Base-by-base conservation (phyloP, 2,113 vertebrate genomes). In the Galeopterus variegatus region DNA sequence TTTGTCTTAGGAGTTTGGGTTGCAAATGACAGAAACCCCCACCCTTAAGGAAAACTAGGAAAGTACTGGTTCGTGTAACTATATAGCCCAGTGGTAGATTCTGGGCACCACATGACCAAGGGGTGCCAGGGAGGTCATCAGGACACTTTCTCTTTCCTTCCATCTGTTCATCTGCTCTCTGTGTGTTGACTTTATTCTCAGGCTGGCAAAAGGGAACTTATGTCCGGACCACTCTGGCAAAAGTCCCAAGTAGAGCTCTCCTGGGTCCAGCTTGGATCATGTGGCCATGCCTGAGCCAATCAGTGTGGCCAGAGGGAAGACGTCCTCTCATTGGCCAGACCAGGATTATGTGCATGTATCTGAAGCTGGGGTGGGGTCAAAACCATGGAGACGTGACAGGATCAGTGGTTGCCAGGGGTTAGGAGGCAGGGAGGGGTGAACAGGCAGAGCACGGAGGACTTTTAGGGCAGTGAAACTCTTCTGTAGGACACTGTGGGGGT, bases 1-100 rank as follows among this genome's bases (percentile, higher is more conserved):
- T 21, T 13, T 76, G 26, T 62, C 69, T 62, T 45, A 23, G 13
- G 70, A 9, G 19, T 65, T 65, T 85, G 21, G 56, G 65, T 17
- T 23, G 13, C 31, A 58, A 65, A 18, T 18, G 36, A 79, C 81
- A 65, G 81, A 67, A 73, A 41, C 8, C 19, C 8, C n/a, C 10
- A 18, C 4, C 23, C n/a, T 65, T 14, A 4, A 26, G 17, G n/a
- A 45, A 64, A 72, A 64, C 41, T 1, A 31, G 23, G 48, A 72
- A 26, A 28, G 23, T 4, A n/a, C n/a, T 0, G 31, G 28, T 28
- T 45, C 19, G 3, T 3, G 14, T 28, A 11, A 19, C 4, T 6
- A 13, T 6, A 64, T 8, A 3, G 24, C 33, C 48, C 5, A 1
- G 56, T 33, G 21, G 73, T 50, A 58, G 87, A 26, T 33, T 23